Evolutionary conservation across 2,113 vertebrate genomes (phyloP).

Genomic region (Labeo catla): DNA sequence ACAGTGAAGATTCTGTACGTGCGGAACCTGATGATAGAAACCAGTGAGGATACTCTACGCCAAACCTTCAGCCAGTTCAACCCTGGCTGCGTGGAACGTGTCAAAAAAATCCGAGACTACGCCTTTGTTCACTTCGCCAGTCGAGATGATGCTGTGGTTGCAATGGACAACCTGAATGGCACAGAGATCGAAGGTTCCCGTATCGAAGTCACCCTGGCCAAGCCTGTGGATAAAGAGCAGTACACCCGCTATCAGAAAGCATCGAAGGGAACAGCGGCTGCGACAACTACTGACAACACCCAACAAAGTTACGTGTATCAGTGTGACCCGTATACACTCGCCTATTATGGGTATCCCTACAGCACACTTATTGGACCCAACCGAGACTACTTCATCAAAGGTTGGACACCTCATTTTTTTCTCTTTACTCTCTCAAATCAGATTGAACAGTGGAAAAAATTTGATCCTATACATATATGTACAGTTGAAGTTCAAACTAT

Average conservation of each 20-base stretch:
- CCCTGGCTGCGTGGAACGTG: slow-evolving; percentile 92
- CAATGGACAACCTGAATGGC: slow-evolving; percentile 94
- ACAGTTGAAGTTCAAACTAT: too few species aligned
- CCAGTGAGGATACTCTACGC: slow-evolving; percentile 92
- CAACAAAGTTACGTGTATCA: slow-evolving; percentile 93
- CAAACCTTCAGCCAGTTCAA: slow-evolving; percentile 94
- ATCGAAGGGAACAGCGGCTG: slow-evolving; percentile 77
- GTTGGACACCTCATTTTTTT: slow-evolving; percentile 74
- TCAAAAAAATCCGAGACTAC: slow-evolving; percentile 98
- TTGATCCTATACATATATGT: neutral
- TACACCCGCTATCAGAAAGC: slow-evolving; percentile 98
- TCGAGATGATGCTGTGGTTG: slow-evolving; percentile 91
- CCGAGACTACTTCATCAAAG: slow-evolving; percentile 98
- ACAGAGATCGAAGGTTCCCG: slow-evolving; percentile 94
- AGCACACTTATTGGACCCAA: slow-evolving; percentile 95
- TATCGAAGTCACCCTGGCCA: slow-evolving; percentile 96
- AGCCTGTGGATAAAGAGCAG: slow-evolving; percentile 98
- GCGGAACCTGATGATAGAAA: slow-evolving; percentile 98
- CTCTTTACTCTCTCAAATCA: neutral
- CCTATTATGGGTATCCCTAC: slow-evolving; percentile 97
- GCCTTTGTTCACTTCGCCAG: slow-evolving; percentile 96
- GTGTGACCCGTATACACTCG: slow-evolving; percentile 93
- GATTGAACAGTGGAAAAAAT: neutral
- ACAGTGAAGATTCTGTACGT: slow-evolving; percentile 99
- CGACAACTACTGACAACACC: slow-evolving; percentile 71